Evolutionary conservation across 2,113 vertebrate genomes (phyloP).

Genomic region (Corythornis vintsioides): DNA sequence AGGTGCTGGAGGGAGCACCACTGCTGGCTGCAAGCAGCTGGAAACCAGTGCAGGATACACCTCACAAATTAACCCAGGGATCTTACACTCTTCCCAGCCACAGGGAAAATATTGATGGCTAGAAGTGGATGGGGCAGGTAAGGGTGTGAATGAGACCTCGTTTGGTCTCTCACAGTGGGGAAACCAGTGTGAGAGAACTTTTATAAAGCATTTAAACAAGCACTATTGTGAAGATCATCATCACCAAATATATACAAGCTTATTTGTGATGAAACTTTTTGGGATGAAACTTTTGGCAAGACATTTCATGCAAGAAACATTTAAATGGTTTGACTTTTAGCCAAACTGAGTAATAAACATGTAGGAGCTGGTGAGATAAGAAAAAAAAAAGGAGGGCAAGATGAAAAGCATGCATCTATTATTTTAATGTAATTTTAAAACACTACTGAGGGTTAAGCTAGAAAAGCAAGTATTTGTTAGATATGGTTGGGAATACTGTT

Average conservation of each 20-base stretch:
- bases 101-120: not conserved
- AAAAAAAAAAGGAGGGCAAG: not conserved
- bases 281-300: not conserved
- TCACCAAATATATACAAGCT: not conserved
- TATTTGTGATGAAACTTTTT: not conserved
- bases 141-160: rapidly evolving
- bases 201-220: not conserved
- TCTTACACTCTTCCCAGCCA: not conserved
- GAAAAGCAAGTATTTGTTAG: not conserved
- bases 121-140: not conserved
- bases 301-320: not conserved
- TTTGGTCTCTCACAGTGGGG: no score
- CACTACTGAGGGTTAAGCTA: not conserved
- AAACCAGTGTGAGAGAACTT: not conserved
- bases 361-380: not conserved
- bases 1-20: not conserved
- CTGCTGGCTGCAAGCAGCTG: not conserved
- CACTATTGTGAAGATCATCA: not conserved
- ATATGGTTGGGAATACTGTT: not conserved
- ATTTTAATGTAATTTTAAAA: not conserved
- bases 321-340: not conserved
- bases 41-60: not conserved
- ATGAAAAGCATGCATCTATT: not conserved
- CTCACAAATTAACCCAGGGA: not conserved
- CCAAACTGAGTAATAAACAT: not conserved